Evolutionary conservation across 2,888 invertebrate genomes (phyloP).

Genomic region (Dendrolimus houi): DNA sequence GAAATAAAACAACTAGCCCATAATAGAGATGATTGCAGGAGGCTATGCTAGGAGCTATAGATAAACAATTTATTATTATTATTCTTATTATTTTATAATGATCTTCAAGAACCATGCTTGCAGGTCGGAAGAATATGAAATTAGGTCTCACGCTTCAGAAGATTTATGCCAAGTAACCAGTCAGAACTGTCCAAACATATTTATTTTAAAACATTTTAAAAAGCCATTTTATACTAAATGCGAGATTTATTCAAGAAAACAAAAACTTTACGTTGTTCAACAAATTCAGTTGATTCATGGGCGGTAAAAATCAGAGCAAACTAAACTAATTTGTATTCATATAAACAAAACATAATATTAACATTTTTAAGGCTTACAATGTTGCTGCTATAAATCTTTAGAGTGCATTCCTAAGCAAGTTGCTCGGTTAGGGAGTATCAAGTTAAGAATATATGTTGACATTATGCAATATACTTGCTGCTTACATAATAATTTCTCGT

Average conservation of each 20-base stretch:
- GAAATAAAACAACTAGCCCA: too few relatives aligned
- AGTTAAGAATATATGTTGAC: neutral
- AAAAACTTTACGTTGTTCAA: neutral
- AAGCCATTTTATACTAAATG: neutral
- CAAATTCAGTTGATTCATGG: neutral
- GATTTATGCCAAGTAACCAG: neutral
- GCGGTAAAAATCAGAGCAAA: neutral
- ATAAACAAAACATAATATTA: neutral
- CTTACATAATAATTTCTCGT: neutral
- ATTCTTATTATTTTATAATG: too few relatives aligned
- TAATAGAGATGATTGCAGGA: too few relatives aligned
- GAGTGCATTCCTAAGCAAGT: neutral
- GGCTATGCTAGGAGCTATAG: too few relatives aligned
- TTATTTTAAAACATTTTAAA: neutral
- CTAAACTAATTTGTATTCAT: neutral
- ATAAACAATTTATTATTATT: too few relatives aligned
- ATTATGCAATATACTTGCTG: neutral
- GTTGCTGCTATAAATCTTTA: neutral
- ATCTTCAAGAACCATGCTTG: too few relatives aligned
- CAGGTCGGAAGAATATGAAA: too few relatives aligned
- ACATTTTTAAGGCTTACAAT: neutral
- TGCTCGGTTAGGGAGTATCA: neutral
- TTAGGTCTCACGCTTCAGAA: neutral
- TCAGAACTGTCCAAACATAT: neutral
- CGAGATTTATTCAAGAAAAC: neutral